A percentile compares a stretch with the other conserved stretches of the same genome.
These are phyloP conservation scores for Penelope pileata DNA, from an alignment of 2,113 vertebrate species.

Conservation along the genomic window DNA sequence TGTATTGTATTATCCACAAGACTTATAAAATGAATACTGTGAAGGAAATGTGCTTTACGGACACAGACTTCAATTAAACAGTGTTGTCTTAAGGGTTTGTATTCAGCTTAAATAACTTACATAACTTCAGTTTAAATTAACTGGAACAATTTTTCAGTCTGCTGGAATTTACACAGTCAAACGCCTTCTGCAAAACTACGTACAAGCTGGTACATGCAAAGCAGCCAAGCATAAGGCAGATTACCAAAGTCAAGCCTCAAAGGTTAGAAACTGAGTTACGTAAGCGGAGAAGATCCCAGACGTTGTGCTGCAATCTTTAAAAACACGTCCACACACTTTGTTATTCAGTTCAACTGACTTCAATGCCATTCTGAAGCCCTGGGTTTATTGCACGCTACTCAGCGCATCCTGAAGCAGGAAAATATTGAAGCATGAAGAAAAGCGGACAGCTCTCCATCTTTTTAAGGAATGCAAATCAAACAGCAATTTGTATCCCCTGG, in stretches of 20 bases:
- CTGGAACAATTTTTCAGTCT: background rate
- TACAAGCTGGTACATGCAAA: background rate
- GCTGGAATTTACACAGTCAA: background rate
- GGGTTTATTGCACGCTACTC: conserved; percentile 1
- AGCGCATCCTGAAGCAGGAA: background rate
- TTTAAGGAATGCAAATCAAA: too few species aligned
- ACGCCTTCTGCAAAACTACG: background rate
- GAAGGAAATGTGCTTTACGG: background rate
- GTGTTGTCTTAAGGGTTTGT: background rate
- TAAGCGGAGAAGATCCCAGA: background rate
- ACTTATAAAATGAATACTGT: background rate
- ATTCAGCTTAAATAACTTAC: background rate
- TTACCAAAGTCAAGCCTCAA: background rate
- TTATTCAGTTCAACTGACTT: background rate
- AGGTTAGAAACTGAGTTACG: background rate
- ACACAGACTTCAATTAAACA: background rate
- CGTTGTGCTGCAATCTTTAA: background rate
- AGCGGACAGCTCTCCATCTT: background rate
- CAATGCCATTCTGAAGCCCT: background rate
- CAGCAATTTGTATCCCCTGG: background rate
- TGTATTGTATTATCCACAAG: fast-evolving
- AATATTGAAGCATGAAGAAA: background rate
- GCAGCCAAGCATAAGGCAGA: background rate
- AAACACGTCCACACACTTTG: background rate
- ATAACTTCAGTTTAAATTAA: too few species aligned